Evolutionary conservation across 2,888 invertebrate genomes (phyloP).

Genomic region (Troides oblongomaculatus): DNA sequence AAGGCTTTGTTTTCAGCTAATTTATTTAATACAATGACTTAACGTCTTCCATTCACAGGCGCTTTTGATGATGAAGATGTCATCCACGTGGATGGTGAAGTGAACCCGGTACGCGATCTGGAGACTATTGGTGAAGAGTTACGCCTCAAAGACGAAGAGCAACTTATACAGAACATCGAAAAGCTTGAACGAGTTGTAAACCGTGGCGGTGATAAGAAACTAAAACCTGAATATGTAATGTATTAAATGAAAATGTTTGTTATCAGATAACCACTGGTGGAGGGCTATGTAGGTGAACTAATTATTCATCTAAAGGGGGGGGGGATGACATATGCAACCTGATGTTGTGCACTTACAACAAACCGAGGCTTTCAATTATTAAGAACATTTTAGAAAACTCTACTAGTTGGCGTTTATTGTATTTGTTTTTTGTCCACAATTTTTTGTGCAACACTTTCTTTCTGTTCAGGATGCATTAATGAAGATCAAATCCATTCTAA

Average conservation of each 20-base stretch:
- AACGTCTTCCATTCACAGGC: constrained; percentile 74
- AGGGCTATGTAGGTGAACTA: too few relatives aligned
- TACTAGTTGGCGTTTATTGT: too few relatives aligned
- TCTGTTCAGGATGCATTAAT: constrained; percentile 88
- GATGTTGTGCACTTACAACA: too few relatives aligned
- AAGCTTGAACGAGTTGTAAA: constrained; percentile 91
- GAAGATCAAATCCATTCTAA: constrained; percentile 90
- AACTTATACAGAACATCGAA: constrained; percentile 89
- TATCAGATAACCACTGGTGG: too few relatives aligned
- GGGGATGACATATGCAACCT: too few relatives aligned
- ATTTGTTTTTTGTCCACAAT: too few relatives aligned
- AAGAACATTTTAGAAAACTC: too few relatives aligned
- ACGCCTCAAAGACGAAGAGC: constrained; percentile 95
- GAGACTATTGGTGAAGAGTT: constrained; percentile 98
- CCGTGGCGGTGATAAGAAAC: constrained; percentile 94
- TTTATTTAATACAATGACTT: too few relatives aligned
- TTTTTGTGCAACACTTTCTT: too few relatives aligned
- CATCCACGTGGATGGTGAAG: constrained; percentile 98
- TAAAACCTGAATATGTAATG: constrained; percentile 96
- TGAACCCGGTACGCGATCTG: constrained; percentile 97
- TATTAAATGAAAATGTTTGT: constrained; percentile 34
- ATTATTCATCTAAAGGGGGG: too few relatives aligned
- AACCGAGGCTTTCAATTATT: too few relatives aligned
- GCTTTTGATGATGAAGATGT: constrained; percentile 99
- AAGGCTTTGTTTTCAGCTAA: too few relatives aligned